Evolutionary conservation across 2,113 vertebrate genomes (phyloP).

Genomic region (Toxotes jaculatrix): DNA sequence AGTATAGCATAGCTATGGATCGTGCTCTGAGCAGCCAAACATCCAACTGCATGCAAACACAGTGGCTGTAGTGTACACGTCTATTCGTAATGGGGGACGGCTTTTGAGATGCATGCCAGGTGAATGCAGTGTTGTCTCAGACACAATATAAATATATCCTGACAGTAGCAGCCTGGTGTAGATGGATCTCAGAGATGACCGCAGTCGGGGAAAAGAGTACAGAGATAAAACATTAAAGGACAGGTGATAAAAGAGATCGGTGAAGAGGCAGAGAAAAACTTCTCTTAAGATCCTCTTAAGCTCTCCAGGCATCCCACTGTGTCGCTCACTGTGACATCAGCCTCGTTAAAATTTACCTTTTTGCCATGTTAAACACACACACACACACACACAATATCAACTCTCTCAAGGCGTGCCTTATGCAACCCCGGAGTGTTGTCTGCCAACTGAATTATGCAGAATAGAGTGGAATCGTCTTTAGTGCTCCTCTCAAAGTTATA

Average conservation of each 20-base stretch:
- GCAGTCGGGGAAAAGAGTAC: neutral
- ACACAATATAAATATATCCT: neutral
- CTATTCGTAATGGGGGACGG: rapidly evolving
- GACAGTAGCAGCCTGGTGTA: neutral
- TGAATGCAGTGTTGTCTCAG: neutral
- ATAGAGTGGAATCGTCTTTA: conserved; percentile 40
- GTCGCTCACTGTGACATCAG: conserved; percentile 36
- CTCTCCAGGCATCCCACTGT: neutral
- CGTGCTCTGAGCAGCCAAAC: neutral
- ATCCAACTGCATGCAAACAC: neutral
- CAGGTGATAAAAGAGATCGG: neutral
- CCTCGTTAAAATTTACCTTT: conserved; percentile 55
- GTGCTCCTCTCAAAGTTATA: conserved; percentile 41
- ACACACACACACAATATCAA: conserved; percentile 12
- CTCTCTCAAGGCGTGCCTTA: conserved; percentile 40
- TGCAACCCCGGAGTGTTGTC: conserved; percentile 42
- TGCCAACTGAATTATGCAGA: conserved; percentile 64
- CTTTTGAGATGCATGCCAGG: conserved; percentile 1
- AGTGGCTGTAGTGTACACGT: neutral
- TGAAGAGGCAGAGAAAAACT: neutral
- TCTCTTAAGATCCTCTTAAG: neutral
- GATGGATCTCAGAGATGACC: neutral
- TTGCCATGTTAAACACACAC: conserved; percentile 51
- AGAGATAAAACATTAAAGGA: neutral
- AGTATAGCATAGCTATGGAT: neutral